Evolutionary conservation across 1,140 invertebrate species (phyloP).

Genomic region (Wiebesia pumilae): DNA sequence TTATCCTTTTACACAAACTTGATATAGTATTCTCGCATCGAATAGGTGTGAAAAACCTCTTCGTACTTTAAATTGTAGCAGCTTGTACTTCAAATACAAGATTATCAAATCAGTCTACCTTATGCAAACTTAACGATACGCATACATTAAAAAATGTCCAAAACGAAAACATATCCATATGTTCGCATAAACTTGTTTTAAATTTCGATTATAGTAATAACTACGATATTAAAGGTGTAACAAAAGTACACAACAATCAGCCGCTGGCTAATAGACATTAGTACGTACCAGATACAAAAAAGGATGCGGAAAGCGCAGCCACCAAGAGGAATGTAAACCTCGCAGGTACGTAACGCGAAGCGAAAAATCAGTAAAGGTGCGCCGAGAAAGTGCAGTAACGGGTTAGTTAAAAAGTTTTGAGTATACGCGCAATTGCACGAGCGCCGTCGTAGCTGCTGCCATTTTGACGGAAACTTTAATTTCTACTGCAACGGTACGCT

Average conservation of each 20-base stretch:
- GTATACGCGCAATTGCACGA: background rate
- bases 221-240: background rate
- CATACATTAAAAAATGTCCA: background rate
- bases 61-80: background rate
- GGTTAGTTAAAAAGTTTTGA: constrained; percentile 48
- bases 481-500: background rate
- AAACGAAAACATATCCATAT: no score
- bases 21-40: background rate
- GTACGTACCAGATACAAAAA: background rate
- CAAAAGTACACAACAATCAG: background rate
- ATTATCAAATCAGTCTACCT: background rate
- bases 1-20: background rate
- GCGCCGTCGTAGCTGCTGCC: background rate
- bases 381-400: constrained; percentile 29
- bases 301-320: background rate
- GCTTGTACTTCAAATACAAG: background rate
- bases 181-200: background rate
- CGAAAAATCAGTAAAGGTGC: no score
- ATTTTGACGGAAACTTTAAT: constrained; percentile 44
- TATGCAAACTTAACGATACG: background rate
- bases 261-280: background rate
- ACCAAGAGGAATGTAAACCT: background rate
- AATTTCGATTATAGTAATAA: background rate
- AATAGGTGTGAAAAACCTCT: background rate
- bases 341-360: no score